A percentile compares a stretch with the other conserved stretches of the same genome.
Conservation (phyloP, 92 coral and sea anemone genomes). For the Palythoa heliodiscus region DNA sequence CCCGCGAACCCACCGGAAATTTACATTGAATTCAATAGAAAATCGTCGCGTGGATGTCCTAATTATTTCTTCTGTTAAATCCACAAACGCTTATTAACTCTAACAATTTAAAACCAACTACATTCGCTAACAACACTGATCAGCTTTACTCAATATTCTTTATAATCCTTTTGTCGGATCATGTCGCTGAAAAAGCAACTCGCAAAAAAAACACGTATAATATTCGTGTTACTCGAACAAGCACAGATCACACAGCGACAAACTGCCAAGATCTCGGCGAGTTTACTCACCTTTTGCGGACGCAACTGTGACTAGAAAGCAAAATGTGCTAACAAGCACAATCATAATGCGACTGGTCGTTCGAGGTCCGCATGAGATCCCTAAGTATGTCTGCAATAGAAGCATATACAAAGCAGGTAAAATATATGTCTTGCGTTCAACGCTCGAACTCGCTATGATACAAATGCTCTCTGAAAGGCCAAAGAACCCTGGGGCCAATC, state of each 20-base stretch:
- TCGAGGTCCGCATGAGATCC: slow-evolving; percentile 74
- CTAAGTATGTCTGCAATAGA: slow-evolving; percentile 67
- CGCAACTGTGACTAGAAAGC: slow-evolving; percentile 59
- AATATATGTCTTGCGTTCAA: slow-evolving; percentile 79
- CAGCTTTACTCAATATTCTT: slow-evolving; percentile 36
- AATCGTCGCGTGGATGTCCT: slow-evolving; percentile 83
- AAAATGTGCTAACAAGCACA: slow-evolving; percentile 91
- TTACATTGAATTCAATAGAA: slow-evolving; percentile 96
- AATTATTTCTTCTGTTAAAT: slow-evolving; percentile 97
- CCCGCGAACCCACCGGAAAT: slow-evolving; percentile 85
- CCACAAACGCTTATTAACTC: slow-evolving; percentile 96
- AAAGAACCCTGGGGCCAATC: slow-evolving; percentile 81
- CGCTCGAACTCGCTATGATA: slow-evolving; percentile 62
- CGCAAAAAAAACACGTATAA: slow-evolving; percentile 9
- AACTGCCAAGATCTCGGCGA: slow-evolving; percentile 29
- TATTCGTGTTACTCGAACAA: slow-evolving; percentile 28
- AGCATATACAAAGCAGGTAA: slow-evolving; percentile 57
- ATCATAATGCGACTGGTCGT: slow-evolving; percentile 72
- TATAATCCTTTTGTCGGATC: slow-evolving; percentile 2
- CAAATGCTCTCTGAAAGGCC: slow-evolving; percentile 69
- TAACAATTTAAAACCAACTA: slow-evolving; percentile 90
- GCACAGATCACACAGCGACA: slow-evolving; percentile 48
- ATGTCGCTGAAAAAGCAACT: not conserved
- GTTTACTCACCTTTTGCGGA: slow-evolving; percentile 73
- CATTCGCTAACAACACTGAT: slow-evolving; percentile 49